Conservation (phyloP, 2,888 invertebrate genomes). For the Clunio marinus region DNA sequence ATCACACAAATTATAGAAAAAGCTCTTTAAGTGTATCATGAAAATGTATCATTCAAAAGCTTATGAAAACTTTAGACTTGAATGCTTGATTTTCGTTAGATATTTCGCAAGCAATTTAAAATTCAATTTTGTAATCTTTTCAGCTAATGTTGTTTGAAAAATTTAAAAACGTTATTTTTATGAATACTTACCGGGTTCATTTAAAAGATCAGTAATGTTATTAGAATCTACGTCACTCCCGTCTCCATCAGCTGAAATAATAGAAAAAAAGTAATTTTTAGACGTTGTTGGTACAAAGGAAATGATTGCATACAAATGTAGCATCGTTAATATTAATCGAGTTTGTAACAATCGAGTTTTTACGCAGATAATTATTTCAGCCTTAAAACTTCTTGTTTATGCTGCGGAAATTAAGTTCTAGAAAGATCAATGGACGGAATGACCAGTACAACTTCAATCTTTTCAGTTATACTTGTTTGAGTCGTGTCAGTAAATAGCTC, state of each 20-base stretch:
- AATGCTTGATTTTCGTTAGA: too few relatives aligned
- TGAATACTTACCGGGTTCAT: slow-evolving; percentile 32
- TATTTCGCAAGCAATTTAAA: too few relatives aligned
- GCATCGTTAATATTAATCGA: too few relatives aligned
- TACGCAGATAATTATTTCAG: background rate
- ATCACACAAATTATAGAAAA: too few relatives aligned
- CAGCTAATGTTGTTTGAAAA: too few relatives aligned
- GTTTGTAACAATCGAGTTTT: too few relatives aligned
- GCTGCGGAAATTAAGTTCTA: background rate
- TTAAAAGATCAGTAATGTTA: slow-evolving; percentile 26
- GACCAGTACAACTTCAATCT: background rate
- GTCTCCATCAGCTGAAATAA: slow-evolving; percentile 32
- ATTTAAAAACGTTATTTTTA: background rate
- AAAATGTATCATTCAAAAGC: too few relatives aligned
- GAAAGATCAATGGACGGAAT: background rate
- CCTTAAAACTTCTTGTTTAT: background rate
- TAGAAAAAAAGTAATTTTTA: too few relatives aligned
- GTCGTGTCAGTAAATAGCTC: background rate
- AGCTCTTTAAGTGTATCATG: too few relatives aligned
- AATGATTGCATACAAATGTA: background rate
- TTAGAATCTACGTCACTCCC: slow-evolving; percentile 36
- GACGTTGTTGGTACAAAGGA: background rate
- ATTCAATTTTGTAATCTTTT: too few relatives aligned
- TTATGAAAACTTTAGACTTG: too few relatives aligned
- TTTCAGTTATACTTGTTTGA: background rate